Base-by-base conservation (phyloP, 2,888 invertebrate genomes). In the Tachina lurida region DNA sequence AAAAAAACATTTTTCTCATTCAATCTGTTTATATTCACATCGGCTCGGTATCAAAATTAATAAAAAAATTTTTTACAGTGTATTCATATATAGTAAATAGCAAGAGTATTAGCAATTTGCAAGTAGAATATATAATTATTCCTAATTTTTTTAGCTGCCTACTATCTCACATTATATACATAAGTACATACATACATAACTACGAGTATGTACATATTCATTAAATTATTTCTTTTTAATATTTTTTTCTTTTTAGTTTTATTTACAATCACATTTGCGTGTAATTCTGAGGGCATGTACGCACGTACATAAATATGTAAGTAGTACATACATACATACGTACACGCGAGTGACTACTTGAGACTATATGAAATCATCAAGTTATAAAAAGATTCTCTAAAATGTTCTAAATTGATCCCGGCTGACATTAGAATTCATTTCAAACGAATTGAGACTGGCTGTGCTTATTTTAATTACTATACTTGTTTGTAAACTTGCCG, bases 301-400 rank as follows among this genome's bases (percentile, higher is more conserved):
- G 15, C 67, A 22, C 52, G 7, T 31, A 31, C 7, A 31, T 31
- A 7, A 7, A 31, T 31, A 31, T 31, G 31, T 31, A 31, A 31
- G 5, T 31, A 31, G 31, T 31, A 31, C 31, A 56, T 19, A 41
- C 9, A 22, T 22, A 39, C 65, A 56, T 19, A 39, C 4, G 15
- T 77, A 22, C 62, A 45, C 58, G 47, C 43, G 52, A 43, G 31
- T 56, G 13, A 19, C 22, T 43, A 22, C 60, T 17, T 45, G 17
- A 45, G 22, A n/a, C 47, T 58, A 45, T 45, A 63, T 81, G 67
- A 80, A 49, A 68, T 75, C 79, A 80, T 73, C 81, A 68, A 54
- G 58, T 68, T 67, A 74, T 73, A 47, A 56, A 73, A 67, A 43
- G 31, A 31, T 7, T 60, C 19, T 60, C 19, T 65, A 15, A 74